Evolutionary conservation across 2,888 invertebrate species (phyloP).

Genomic region (Lasioglossum pauxillum): DNA sequence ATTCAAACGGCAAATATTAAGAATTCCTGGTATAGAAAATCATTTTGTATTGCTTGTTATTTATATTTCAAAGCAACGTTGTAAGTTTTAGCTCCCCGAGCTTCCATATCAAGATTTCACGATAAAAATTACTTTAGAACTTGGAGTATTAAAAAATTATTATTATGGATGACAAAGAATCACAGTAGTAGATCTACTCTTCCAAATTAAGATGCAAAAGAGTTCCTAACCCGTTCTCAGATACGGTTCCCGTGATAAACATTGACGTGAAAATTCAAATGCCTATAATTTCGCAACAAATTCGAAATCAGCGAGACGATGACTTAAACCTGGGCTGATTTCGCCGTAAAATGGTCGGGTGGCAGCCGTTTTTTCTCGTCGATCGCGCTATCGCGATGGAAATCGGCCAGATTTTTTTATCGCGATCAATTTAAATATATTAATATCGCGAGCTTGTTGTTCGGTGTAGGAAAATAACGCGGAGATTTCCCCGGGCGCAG

Average conservation of each 20-base stretch:
- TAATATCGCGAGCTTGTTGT: constrained; percentile 18
- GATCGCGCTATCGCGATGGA: neutral
- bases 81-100: neutral
- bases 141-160: neutral
- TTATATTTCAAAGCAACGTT: too few relatives aligned
- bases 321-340: neutral
- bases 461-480: constrained; percentile 11
- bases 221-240: neutral
- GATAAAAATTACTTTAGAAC: neutral
- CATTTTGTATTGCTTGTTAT: too few relatives aligned
- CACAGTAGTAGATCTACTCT: neutral
- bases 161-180: neutral
- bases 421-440: constrained; percentile 39
- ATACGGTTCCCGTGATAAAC: neutral
- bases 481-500: neutral
- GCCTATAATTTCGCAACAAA: neutral
- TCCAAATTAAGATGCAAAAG: neutral
- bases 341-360: neutral
- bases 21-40: too few relatives aligned
- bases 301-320: neutral
- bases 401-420: constrained; percentile 10
- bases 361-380: neutral
- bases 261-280: neutral
- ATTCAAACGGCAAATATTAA: too few relatives aligned
- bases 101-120: neutral